A percentile compares a stretch with the other conserved stretches of the same genome.
Conservation (phyloP, 2,113 vertebrate species). For the Eptatretus burgeri region DNA sequence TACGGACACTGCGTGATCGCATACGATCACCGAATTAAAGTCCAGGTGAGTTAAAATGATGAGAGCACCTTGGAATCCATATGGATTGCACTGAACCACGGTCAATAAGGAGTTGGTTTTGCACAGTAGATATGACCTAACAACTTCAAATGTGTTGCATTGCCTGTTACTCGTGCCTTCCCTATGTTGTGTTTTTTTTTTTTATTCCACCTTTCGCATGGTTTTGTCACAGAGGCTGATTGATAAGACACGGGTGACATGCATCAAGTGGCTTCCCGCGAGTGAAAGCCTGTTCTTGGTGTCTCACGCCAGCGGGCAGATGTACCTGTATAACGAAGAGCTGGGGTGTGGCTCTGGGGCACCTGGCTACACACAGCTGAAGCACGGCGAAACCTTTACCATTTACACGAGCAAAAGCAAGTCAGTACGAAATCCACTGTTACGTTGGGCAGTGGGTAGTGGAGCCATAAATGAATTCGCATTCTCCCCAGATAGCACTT, state of each 20-base stretch:
- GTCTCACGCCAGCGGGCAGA: slow-evolving; percentile 49
- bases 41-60: no score
- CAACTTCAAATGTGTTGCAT: no score
- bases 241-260: slow-evolving; percentile 64
- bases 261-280: slow-evolving; percentile 49
- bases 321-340: slow-evolving; percentile 55
- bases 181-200: background rate
- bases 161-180: background rate
- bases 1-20: no score
- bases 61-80: no score
- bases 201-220: background rate
- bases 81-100: no score
- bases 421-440: slow-evolving; percentile 37
- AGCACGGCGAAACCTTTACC: slow-evolving; percentile 44
- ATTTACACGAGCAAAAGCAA: slow-evolving; percentile 60
- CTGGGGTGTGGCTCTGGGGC: slow-evolving; percentile 30
- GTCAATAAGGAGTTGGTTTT: no score
- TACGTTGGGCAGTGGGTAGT: slow-evolving; percentile 50
- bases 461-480: slow-evolving; percentile 57
- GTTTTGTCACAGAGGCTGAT: slow-evolving; percentile 33
- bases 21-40: no score
- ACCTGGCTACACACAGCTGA: slow-evolving; percentile 42
- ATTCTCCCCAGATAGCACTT: slow-evolving; percentile 50
- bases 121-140: no score
- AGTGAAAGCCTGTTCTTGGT: slow-evolving; percentile 51